Conservation (phyloP, 2,797 vertebrate species). For the Galago senegalensis region DNA sequence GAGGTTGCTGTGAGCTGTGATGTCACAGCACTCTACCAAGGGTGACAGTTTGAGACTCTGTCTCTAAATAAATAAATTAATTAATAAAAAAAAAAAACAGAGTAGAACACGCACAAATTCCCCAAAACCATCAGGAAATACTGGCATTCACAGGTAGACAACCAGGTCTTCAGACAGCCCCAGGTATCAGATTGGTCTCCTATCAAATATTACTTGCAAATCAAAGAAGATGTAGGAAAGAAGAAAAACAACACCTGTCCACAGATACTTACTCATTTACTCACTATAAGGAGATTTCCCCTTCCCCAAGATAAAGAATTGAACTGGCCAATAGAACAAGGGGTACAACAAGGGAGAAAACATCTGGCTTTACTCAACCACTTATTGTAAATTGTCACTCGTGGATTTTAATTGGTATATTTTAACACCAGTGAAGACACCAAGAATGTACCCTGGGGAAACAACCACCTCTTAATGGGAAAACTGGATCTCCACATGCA, state of each 20-base stretch:
- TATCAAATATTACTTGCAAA: background rate
- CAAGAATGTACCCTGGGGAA: background rate
- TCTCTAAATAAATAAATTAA: too few relatives aligned
- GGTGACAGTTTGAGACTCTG: too few relatives aligned
- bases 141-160: background rate
- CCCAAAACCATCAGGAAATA: background rate
- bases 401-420: background rate
- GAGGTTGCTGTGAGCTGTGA: too few relatives aligned
- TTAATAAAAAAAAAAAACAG: background rate
- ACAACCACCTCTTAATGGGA: background rate
- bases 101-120: background rate
- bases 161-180: background rate
- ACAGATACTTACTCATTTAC: background rate
- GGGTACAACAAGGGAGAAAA: background rate
- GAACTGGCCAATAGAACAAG: background rate
- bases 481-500: background rate
- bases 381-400: background rate
- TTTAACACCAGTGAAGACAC: background rate
- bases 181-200: background rate
- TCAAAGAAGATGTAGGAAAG: background rate
- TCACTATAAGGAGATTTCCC: conserved; percentile 15
- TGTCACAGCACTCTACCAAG: too few relatives aligned
- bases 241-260: background rate
- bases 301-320: background rate
- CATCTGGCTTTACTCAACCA: background rate